phyloP scores from a whole-genome alignment of 35 echinoderm and acorn worm species.

The Apostichopus japonicus region DNA sequence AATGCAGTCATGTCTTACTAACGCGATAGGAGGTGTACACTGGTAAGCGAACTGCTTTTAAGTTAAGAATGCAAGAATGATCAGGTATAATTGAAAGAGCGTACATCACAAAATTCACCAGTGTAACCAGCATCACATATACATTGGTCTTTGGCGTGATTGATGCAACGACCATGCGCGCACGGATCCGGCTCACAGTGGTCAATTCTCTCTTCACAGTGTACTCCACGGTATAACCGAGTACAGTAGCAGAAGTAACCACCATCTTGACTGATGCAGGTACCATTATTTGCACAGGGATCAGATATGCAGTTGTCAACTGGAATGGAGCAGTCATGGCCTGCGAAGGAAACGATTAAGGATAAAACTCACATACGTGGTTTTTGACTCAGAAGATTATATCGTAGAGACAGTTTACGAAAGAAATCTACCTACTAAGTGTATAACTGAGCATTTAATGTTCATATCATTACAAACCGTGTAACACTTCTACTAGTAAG shows the following conservation, averaged over 20 bases:
- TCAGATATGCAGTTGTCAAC: background rate
- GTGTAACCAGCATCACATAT: background rate
- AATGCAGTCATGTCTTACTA: too few species aligned
- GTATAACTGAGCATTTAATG: background rate
- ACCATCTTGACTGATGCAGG: background rate
- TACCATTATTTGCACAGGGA: background rate
- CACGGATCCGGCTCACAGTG: background rate
- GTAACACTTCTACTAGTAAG: background rate
- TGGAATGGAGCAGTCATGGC: background rate
- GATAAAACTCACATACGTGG: too few species aligned
- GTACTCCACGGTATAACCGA: background rate
- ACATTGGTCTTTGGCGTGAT: background rate
- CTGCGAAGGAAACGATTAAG: background rate
- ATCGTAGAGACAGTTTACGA: background rate
- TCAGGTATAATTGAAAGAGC: too few species aligned
- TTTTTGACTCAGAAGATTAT: background rate
- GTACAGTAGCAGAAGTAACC: background rate
- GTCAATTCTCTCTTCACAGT: background rate
- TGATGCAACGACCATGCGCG: background rate
- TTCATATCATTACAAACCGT: background rate
- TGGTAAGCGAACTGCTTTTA: too few species aligned
- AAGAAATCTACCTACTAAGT: background rate
- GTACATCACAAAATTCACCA: background rate
- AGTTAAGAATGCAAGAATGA: too few species aligned
- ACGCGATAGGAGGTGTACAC: too few species aligned